Evolutionary conservation across 2,113 vertebrate genomes (phyloP).

Genomic region (Cyanoramphus novaezelandiae): DNA sequence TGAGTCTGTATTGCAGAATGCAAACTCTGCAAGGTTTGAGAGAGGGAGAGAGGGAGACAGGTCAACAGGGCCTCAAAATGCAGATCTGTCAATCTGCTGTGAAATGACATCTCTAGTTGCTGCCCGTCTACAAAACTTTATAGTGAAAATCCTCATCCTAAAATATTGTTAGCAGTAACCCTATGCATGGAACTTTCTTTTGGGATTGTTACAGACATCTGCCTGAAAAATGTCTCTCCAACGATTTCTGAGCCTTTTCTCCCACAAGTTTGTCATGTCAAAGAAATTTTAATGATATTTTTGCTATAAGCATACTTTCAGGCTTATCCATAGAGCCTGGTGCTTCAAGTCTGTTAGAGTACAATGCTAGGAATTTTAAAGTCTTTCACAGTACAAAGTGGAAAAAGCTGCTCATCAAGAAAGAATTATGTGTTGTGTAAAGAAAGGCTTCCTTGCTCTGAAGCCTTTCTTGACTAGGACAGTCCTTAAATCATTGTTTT

Average conservation of each 20-base stretch:
- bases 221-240: background rate
- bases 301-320: background rate
- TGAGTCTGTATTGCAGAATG: background rate
- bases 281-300: background rate
- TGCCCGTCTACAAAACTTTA: background rate
- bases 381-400: background rate
- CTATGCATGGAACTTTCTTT: background rate
- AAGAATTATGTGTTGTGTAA: background rate
- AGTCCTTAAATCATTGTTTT: background rate
- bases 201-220: background rate
- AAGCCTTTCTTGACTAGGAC: background rate
- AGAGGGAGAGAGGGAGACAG: background rate
- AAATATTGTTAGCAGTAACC: background rate
- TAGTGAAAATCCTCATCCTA: background rate
- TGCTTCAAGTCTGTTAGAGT: background rate
- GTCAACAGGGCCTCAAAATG: background rate
- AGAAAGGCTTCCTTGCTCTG: background rate
- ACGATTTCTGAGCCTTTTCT: background rate
- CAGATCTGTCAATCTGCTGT: background rate
- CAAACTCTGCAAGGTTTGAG: background rate
- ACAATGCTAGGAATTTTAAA: background rate
- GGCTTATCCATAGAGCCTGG: background rate
- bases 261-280: background rate
- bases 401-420: background rate
- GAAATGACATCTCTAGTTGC: background rate